Evolutionary conservation across 2,797 vertebrate species (phyloP).

Genomic region (Pipistrellus nathusii): DNA sequence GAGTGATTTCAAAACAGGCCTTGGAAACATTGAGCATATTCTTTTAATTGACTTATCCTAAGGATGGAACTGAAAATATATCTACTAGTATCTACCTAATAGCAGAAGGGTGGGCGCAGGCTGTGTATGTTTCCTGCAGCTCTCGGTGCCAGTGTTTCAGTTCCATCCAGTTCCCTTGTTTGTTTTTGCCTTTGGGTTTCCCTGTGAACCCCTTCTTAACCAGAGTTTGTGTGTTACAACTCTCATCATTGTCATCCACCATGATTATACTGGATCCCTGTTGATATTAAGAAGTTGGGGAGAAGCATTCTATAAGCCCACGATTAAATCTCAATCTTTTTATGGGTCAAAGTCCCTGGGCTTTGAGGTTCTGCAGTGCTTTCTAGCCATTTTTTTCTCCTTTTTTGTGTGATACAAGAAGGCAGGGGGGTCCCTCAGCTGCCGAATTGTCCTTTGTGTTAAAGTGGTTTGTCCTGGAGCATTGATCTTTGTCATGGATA

Average conservation of each 20-base stretch:
- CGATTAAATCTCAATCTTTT: background rate
- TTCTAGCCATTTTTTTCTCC: background rate
- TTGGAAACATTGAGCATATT: background rate
- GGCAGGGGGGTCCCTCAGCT: background rate
- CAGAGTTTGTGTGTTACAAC: background rate
- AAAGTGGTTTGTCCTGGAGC: background rate
- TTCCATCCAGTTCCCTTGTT: background rate
- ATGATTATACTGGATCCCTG: background rate
- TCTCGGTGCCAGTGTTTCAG: background rate
- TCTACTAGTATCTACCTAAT: background rate
- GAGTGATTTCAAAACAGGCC: slow-evolving; percentile 4
- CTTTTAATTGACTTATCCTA: slow-evolving; percentile 50
- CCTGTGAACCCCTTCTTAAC: slow-evolving; percentile 1
- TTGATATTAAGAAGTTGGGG: background rate
- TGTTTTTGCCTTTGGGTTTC: background rate
- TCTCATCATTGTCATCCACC: background rate
- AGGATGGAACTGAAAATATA: slow-evolving; percentile 2
- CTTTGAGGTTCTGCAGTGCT: background rate
- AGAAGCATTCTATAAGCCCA: background rate
- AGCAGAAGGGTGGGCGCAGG: background rate
- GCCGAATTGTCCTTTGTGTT: background rate
- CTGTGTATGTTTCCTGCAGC: background rate
- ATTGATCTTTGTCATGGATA: background rate
- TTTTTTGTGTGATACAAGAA: background rate
- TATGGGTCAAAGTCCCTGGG: background rate